phyloP scores from a whole-genome alignment of 2,888 invertebrate genomes.

The Gastrophysa polygoni region DNA sequence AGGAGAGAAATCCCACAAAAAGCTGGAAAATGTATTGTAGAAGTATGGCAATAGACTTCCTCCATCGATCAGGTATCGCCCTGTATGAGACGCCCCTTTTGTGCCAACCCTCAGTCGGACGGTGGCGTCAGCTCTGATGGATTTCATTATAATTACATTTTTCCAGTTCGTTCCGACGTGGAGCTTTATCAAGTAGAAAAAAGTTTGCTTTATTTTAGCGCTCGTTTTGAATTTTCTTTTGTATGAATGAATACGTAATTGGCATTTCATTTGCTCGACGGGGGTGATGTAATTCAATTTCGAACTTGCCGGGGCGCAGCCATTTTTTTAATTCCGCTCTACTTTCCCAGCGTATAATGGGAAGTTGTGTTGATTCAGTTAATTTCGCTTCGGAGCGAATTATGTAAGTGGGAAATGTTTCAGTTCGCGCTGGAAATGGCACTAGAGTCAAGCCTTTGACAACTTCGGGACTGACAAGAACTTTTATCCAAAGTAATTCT shows the following conservation, averaged over 20 bases:
- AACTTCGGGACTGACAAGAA: too few relatives aligned
- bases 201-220: constrained; percentile 45
- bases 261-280: constrained; percentile 28
- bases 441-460: too few relatives aligned
- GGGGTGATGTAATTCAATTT: constrained; percentile 28
- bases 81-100: constrained; percentile 8
- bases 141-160: constrained; percentile 58
- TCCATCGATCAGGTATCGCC: not conserved
- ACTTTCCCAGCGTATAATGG: not conserved
- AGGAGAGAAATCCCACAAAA: too few relatives aligned
- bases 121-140: constrained; percentile 51
- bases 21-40: too few relatives aligned
- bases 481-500: too few relatives aligned
- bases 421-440: too few relatives aligned
- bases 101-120: constrained; percentile 35
- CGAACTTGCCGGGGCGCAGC: not conserved
- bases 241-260: constrained; percentile 43
- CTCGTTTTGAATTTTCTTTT: constrained; percentile 47
- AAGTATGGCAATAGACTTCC: too few relatives aligned
- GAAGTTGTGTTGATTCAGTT: not conserved
- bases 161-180: constrained; percentile 48
- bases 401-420: too few relatives aligned
- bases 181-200: constrained; percentile 40
- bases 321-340: not conserved
- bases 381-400: not conserved